Evolutionary conservation across 2,797 vertebrate species (phyloP).

Genomic region (Coilia nasus): DNA sequence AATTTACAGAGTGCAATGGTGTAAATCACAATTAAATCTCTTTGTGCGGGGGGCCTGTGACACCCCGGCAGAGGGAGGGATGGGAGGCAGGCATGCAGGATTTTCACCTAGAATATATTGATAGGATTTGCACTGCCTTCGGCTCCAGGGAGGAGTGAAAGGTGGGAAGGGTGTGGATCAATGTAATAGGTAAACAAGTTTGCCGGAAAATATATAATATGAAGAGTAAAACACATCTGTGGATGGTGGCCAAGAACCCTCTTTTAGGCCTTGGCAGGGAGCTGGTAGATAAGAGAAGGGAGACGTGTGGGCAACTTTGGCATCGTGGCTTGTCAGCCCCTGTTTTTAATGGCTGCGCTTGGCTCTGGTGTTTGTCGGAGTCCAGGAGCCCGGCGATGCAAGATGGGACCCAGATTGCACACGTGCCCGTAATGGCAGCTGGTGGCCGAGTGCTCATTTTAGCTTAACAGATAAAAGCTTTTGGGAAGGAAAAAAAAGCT

Average conservation of each 20-base stretch:
- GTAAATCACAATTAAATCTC: slow-evolving; percentile 68
- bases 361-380: neutral
- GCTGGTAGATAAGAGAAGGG: neutral
- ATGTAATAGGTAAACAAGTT: slow-evolving; percentile 17
- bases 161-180: neutral
- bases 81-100: neutral
- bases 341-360: neutral
- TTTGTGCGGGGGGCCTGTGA: slow-evolving; percentile 41
- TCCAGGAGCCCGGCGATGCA: neutral
- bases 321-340: neutral
- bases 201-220: neutral
- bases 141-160: slow-evolving; percentile 10
- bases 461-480: neutral
- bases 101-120: slow-evolving; percentile 51
- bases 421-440: neutral
- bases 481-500: neutral
- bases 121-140: slow-evolving; percentile 46
- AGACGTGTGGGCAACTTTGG: neutral
- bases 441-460: neutral
- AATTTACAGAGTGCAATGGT: slow-evolving; percentile 67
- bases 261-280: neutral
- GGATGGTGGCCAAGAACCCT: slow-evolving; percentile 26
- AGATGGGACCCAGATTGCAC: slow-evolving; percentile 6
- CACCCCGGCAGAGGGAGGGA: slow-evolving; percentile 47
- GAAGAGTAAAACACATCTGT: neutral